Percentiles rank a stretch among this genome's conserved stretches.
Evolutionary conservation across 2,797 vertebrate species (phyloP).

Genomic region (Ibycter americanus): DNA sequence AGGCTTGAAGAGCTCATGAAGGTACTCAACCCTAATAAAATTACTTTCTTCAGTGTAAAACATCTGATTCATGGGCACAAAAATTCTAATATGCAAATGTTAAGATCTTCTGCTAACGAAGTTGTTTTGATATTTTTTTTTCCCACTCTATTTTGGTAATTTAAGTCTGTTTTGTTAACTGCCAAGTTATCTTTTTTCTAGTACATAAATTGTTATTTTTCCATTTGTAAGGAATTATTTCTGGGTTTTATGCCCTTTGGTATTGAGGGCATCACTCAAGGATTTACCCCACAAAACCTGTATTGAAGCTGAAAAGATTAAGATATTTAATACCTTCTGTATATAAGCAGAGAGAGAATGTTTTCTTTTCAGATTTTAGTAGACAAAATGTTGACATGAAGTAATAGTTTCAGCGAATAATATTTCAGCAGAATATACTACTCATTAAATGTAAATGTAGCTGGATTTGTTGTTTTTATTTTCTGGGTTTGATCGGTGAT

Average conservation of each 20-base stretch:
- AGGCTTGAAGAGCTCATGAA: slow-evolving; percentile 95
- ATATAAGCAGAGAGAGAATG: not conserved
- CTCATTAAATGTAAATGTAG: not conserved
- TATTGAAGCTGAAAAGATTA: not conserved
- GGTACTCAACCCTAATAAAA: slow-evolving; percentile 62
- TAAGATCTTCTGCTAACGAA: not conserved
- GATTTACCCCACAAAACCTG: not conserved
- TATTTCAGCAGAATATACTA: not conserved
- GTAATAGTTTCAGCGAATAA: not conserved
- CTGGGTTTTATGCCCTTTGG: not conserved
- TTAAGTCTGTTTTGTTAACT: not conserved
- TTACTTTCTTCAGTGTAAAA: not conserved
- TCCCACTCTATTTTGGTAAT: not conserved
- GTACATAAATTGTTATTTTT: not conserved
- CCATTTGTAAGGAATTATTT: not conserved
- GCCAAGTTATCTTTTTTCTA: not conserved
- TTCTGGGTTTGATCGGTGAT: not conserved
- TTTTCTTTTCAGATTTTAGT: not conserved
- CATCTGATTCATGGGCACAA: not conserved
- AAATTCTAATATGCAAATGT: not conserved
- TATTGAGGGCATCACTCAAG: not conserved
- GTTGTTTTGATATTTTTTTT: not conserved
- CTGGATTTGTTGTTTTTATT: not conserved
- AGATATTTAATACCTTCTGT: not conserved
- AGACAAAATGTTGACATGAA: not conserved